Conservation (phyloP, 2,888 invertebrate genomes). For the Limnephilus lunatus region DNA sequence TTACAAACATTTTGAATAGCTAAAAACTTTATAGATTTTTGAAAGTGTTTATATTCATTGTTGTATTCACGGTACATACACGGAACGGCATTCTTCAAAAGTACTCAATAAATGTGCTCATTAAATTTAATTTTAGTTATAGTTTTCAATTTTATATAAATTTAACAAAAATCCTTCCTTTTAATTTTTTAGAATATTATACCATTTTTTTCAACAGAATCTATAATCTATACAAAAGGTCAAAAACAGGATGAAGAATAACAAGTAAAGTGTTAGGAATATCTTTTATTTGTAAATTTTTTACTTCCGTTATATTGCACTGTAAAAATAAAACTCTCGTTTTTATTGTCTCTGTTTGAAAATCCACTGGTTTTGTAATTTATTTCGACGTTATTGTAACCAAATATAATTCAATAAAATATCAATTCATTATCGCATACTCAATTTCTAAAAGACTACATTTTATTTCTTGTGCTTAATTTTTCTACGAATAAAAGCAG, state of each 20-base stretch:
- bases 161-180: too few species aligned
- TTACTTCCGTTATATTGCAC: neutral
- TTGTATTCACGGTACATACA: neutral
- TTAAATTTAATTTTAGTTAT: neutral
- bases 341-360: neutral
- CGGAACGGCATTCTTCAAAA: neutral
- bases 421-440: conserved; percentile 12
- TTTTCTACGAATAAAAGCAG: conserved; percentile 2
- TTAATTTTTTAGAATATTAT: too few species aligned
- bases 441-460: conserved; percentile 21
- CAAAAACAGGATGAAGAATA: neutral
- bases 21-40: neutral
- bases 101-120: neutral
- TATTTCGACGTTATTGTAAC: conserved; percentile 43
- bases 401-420: conserved; percentile 48
- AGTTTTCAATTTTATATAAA: neutral
- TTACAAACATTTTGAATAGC: neutral
- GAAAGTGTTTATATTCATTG: neutral
- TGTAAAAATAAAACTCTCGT: neutral
- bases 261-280: neutral
- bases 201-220: neutral
- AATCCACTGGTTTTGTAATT: neutral
- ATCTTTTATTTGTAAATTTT: neutral
- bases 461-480: conserved; percentile 18
- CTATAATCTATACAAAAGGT: neutral